phyloP scores from a whole-genome alignment of 2,888 invertebrate species.

The Ochropleura leucogaster region DNA sequence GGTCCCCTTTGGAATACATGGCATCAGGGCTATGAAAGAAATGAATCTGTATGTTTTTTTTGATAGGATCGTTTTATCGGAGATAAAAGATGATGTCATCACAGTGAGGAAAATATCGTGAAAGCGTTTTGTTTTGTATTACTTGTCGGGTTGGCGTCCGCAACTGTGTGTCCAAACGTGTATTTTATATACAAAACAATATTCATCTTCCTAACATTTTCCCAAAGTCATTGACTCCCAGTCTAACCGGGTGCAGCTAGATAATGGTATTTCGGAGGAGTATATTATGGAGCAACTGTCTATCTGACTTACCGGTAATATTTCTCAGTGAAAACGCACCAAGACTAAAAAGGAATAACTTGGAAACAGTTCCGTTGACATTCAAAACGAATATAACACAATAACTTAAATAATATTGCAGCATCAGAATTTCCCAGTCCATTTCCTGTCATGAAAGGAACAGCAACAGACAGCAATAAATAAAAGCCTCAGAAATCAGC shows the following conservation, averaged over 20 bases:
- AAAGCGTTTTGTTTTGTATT: neutral
- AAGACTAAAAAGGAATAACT: neutral
- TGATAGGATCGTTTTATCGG: neutral
- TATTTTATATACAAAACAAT: neutral
- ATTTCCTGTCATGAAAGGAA: constrained; percentile 32
- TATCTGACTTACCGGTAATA: neutral
- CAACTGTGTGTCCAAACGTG: neutral
- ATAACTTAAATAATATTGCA: constrained; percentile 13
- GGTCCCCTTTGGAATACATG: neutral
- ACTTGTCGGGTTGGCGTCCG: neutral
- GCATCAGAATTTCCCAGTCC: neutral
- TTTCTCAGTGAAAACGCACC: neutral
- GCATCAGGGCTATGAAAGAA: neutral
- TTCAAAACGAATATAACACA: neutral
- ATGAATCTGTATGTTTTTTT: neutral
- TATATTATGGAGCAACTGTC: neutral
- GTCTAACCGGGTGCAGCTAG: neutral
- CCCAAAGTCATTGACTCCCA: neutral
- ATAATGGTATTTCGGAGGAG: neutral
- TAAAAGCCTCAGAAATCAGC: constrained; percentile 6
- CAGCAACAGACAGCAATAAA: constrained; percentile 6
- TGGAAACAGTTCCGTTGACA: constrained; percentile 13
- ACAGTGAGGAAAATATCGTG: neutral
- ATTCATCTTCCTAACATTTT: neutral
- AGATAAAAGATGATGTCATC: neutral